These are phyloP conservation scores for Strix occidentalis DNA, from an alignment of 2,797 vertebrate species.

Conservation along the genomic window DNA sequence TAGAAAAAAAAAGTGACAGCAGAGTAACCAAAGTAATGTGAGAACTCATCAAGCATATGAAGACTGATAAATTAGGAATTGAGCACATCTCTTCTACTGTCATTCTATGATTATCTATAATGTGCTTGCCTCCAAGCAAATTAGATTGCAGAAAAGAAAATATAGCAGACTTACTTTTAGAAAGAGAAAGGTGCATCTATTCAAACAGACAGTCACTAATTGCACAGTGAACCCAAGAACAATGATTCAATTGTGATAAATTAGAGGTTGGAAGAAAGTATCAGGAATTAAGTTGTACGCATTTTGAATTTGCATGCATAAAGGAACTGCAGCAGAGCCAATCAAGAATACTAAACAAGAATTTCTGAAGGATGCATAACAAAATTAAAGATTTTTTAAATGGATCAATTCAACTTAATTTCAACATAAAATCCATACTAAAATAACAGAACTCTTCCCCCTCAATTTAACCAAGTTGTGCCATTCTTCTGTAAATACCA, in stretches of 20 bases:
- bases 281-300: neutral
- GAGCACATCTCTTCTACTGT: neutral
- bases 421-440: neutral
- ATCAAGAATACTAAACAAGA: conserved; percentile 8
- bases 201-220: conserved; percentile 30
- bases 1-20: neutral
- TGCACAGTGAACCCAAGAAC: conserved; percentile 8
- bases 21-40: neutral
- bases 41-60: neutral
- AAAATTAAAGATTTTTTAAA: neutral
- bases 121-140: neutral
- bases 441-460: neutral
- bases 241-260: conserved; percentile 27
- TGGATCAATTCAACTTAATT: neutral
- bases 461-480: neutral
- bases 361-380: neutral
- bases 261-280: conserved; percentile 16
- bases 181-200: conserved; percentile 1
- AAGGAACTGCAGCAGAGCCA: neutral
- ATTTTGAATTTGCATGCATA: neutral
- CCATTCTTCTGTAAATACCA: neutral
- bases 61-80: neutral
- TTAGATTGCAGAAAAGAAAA: neutral
- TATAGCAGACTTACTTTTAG: neutral
- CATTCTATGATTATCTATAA: neutral